Conservation (phyloP, 1,140 invertebrate species). For the Cheumatopsyche charites region DNA sequence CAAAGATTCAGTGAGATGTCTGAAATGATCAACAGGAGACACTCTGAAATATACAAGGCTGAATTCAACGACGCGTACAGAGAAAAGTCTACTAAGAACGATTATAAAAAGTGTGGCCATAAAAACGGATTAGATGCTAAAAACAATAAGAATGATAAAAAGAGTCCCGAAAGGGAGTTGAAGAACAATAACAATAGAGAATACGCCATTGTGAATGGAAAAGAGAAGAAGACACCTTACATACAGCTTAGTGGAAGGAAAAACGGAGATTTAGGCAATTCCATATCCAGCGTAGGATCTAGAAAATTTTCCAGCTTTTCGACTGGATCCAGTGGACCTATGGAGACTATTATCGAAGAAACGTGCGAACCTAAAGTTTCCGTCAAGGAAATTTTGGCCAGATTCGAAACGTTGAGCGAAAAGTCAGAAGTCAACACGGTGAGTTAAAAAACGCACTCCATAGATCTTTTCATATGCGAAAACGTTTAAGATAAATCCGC, state of each 20-base stretch:
- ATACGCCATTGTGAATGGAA: slow-evolving; percentile 26
- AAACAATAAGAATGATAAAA: slow-evolving; percentile 37
- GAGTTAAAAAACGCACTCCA: neutral
- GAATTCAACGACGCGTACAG: slow-evolving; percentile 40
- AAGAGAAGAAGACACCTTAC: slow-evolving; percentile 21
- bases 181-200: slow-evolving; percentile 30
- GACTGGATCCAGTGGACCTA: slow-evolving; percentile 66
- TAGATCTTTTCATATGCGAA: neutral
- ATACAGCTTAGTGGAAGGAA: slow-evolving; percentile 34
- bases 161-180: slow-evolving; percentile 52
- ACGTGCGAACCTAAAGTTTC: slow-evolving; percentile 75
- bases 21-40: slow-evolving; percentile 39
- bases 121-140: slow-evolving; percentile 42
- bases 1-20: slow-evolving; percentile 41
- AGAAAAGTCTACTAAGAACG: slow-evolving; percentile 40
- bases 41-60: slow-evolving; percentile 42
- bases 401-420: slow-evolving; percentile 75
- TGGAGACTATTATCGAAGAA: slow-evolving; percentile 83
- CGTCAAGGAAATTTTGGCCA: slow-evolving; percentile 77
- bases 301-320: slow-evolving; percentile 61
- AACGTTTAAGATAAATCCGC: too few species aligned
- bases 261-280: slow-evolving; percentile 21
- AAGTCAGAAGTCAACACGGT: slow-evolving; percentile 43
- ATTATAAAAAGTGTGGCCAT: slow-evolving; percentile 36
- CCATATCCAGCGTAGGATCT: slow-evolving; percentile 40